Evolutionary conservation across 2,888 invertebrate species (phyloP).

Genomic region (Cataglyphis livida): DNA sequence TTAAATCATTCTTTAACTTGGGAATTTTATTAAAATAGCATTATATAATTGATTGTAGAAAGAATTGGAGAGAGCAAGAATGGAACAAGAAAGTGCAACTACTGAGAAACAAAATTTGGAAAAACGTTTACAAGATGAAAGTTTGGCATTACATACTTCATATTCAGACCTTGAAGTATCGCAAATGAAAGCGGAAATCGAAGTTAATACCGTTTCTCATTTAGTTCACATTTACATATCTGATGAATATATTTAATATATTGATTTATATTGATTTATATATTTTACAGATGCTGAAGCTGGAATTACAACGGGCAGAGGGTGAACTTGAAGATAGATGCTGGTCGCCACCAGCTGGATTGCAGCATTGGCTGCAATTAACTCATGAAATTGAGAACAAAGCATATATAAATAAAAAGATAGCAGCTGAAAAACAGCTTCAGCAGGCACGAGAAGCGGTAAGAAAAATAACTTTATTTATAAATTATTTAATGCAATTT

Average conservation of each 20-base stretch:
- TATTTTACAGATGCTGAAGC: slow-evolving; percentile 89
- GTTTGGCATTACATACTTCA: slow-evolving; percentile 90
- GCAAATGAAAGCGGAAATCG: slow-evolving; percentile 94
- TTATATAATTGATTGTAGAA: slow-evolving; percentile 80
- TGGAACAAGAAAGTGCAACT: slow-evolving; percentile 93
- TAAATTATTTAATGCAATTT: not conserved
- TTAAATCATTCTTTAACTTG: not conserved
- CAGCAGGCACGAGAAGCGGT: slow-evolving; percentile 96
- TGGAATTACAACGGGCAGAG: slow-evolving; percentile 94
- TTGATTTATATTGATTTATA: not conserved
- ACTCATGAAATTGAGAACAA: slow-evolving; percentile 98
- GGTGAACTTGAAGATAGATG: slow-evolving; percentile 95
- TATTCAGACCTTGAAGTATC: slow-evolving; percentile 93
- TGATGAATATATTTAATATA: not conserved
- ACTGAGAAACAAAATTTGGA: slow-evolving; percentile 94
- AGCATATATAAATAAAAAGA: slow-evolving; percentile 94
- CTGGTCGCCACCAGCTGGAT: slow-evolving; percentile 94
- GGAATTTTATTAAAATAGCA: not conserved
- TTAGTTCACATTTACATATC: not conserved
- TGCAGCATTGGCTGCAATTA: slow-evolving; percentile 98
- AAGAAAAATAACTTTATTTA: slow-evolving; percentile 76
- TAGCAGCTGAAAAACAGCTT: slow-evolving; percentile 93
- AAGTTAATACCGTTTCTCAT: slow-evolving; percentile 86
- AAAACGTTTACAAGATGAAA: slow-evolving; percentile 91
- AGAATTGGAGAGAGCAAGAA: slow-evolving; percentile 93